These are phyloP conservation scores for Ariolimax columbianus DNA, from an alignment of 2,888 invertebrate genomes.

Conservation along the genomic window DNA sequence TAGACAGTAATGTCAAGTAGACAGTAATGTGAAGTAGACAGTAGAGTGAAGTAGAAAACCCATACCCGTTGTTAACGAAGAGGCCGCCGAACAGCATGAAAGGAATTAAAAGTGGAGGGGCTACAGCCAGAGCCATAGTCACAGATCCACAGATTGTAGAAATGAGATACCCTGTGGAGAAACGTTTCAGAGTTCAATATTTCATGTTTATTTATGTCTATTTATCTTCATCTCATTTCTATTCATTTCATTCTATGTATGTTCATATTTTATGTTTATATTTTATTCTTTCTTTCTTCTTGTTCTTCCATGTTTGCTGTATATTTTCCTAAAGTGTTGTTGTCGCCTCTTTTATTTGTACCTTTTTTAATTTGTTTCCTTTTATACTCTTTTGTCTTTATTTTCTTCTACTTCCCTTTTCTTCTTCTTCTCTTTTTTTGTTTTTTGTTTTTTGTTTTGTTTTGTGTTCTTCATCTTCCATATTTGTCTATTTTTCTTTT, in stretches of 20 bases:
- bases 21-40: background rate
- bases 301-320: no score
- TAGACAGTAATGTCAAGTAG: no score
- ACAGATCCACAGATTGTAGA: constrained; percentile 91
- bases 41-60: background rate
- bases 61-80: constrained; percentile 91
- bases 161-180: constrained; percentile 89
- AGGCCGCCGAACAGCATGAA: constrained; percentile 96
- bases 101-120: constrained; percentile 94
- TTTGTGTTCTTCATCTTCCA: no score
- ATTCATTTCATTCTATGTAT: background rate
- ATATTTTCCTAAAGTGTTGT: no score
- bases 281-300: no score
- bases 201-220: background rate
- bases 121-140: constrained; percentile 92
- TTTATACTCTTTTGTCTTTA: no score
- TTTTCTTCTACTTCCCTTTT: no score
- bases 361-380: no score
- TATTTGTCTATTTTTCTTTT: no score
- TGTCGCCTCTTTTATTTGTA: no score
- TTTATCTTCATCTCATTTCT: background rate
- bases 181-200: background rate
- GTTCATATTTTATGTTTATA: background rate
- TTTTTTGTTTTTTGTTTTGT: no score
- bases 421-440: no score